phyloP scores from a whole-genome alignment of 2,888 invertebrate species.

The Nomada fabriciana region DNA sequence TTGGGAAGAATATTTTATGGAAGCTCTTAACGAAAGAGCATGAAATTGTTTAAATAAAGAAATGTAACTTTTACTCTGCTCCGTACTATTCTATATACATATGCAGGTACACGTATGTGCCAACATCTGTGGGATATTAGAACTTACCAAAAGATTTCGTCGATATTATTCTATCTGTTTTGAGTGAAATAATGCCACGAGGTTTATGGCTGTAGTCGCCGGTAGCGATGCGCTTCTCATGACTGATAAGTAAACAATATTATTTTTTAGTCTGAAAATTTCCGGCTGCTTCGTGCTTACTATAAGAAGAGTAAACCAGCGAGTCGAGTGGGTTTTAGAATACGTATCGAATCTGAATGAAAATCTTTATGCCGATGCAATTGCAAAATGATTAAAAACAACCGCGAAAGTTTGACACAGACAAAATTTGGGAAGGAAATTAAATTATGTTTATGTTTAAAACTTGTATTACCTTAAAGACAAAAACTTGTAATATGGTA shows the following conservation, averaged over 20 bases:
- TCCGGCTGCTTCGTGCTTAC: neutral
- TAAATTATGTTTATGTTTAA: too few relatives aligned
- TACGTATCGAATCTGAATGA: too few relatives aligned
- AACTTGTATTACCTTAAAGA: slow-evolving; percentile 30
- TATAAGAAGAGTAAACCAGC: too few relatives aligned
- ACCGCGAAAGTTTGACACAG: too few relatives aligned
- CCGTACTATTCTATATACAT: neutral
- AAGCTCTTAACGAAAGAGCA: too few relatives aligned
- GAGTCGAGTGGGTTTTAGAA: too few relatives aligned
- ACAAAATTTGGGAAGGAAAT: too few relatives aligned
- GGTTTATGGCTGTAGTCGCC: slow-evolving; percentile 53
- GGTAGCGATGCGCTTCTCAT: slow-evolving; percentile 24
- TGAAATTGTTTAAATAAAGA: too few relatives aligned
- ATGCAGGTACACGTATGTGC: neutral
- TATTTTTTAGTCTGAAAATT: slow-evolving; percentile 34
- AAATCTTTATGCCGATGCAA: too few relatives aligned
- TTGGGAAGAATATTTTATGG: too few relatives aligned
- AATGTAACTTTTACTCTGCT: neutral
- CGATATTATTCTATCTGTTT: slow-evolving; percentile 12
- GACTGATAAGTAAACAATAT: slow-evolving; percentile 32
- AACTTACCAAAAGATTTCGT: slow-evolving; percentile 38
- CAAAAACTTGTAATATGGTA: neutral
- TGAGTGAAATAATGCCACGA: slow-evolving; percentile 50
- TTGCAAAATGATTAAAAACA: too few relatives aligned
- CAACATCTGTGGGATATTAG: neutral